Percentiles rank a stretch among this genome's conserved stretches.
Evolutionary conservation across 2,113 vertebrate genomes (phyloP).

Genomic region (Clarias magur): DNA sequence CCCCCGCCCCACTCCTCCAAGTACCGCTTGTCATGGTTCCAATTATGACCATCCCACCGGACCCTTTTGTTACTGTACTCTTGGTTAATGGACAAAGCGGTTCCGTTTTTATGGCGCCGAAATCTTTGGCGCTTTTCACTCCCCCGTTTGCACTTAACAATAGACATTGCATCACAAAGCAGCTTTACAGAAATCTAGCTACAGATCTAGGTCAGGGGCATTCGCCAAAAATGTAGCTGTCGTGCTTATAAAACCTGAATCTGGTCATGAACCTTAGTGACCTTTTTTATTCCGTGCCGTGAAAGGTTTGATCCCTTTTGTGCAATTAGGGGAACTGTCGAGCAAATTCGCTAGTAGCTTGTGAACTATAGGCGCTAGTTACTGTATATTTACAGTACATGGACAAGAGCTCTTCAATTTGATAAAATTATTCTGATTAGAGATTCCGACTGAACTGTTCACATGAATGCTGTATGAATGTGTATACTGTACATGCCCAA

Average conservation of each 20-base stretch:
- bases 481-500: too few relatives aligned
- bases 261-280: neutral
- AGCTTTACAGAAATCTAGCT: neutral
- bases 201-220: neutral
- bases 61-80: neutral
- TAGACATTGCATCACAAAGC: neutral
- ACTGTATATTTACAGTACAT: too few relatives aligned
- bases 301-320: neutral
- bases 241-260: neutral
- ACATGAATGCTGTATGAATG: too few relatives aligned
- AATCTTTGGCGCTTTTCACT: neutral
- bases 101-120: neutral
- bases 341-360: too few relatives aligned
- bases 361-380: too few relatives aligned
- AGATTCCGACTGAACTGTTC: too few relatives aligned
- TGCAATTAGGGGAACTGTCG: neutral
- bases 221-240: neutral
- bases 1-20: neutral
- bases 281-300: neutral
- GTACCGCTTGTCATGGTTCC: neutral
- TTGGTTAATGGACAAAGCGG: neutral
- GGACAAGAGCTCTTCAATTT: too few relatives aligned
- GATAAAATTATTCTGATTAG: too few relatives aligned
- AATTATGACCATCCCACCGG: neutral
- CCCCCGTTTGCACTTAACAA: neutral